Conservation (phyloP, 2,888 invertebrate species). For the Rosalia funebris region DNA sequence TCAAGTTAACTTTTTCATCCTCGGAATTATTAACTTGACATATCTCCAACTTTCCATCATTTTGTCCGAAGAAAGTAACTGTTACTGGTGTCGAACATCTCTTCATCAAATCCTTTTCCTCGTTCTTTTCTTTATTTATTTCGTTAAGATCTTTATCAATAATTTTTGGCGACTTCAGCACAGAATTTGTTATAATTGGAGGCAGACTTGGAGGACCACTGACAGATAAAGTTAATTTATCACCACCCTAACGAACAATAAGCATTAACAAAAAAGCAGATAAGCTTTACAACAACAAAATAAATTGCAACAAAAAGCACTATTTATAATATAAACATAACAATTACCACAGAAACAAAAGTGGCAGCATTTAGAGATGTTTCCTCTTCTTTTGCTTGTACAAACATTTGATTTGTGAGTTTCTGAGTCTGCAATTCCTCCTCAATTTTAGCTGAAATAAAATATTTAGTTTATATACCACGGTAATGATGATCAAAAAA, state of each 20-base stretch:
- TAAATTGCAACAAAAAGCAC: slow-evolving; percentile 3
- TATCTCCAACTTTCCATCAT: slow-evolving; percentile 52
- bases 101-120: slow-evolving; percentile 53
- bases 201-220: slow-evolving; percentile 64
- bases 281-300: slow-evolving; percentile 13
- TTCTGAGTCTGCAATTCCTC: slow-evolving; percentile 68
- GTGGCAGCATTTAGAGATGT: slow-evolving; percentile 72
- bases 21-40: slow-evolving; percentile 49
- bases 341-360: slow-evolving; percentile 80
- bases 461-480: too few relatives aligned
- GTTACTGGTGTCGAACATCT: slow-evolving; percentile 68
- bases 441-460: slow-evolving; percentile 71
- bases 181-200: slow-evolving; percentile 40
- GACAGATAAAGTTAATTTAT: slow-evolving; percentile 75
- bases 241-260: slow-evolving; percentile 69
- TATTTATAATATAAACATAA: neutral
- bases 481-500: too few relatives aligned
- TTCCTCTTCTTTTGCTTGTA: slow-evolving; percentile 63
- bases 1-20: slow-evolving; percentile 48
- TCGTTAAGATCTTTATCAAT: slow-evolving; percentile 59
- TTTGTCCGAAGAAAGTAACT: slow-evolving; percentile 69
- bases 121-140: slow-evolving; percentile 38
- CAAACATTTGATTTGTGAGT: slow-evolving; percentile 70
- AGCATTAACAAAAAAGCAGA: slow-evolving; percentile 32
- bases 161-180: slow-evolving; percentile 45